A percentile compares a stretch with the other conserved stretches of the same genome.
Evolutionary conservation across 2,797 vertebrate species (phyloP).

Genomic region (Smutsia temminckii): DNA sequence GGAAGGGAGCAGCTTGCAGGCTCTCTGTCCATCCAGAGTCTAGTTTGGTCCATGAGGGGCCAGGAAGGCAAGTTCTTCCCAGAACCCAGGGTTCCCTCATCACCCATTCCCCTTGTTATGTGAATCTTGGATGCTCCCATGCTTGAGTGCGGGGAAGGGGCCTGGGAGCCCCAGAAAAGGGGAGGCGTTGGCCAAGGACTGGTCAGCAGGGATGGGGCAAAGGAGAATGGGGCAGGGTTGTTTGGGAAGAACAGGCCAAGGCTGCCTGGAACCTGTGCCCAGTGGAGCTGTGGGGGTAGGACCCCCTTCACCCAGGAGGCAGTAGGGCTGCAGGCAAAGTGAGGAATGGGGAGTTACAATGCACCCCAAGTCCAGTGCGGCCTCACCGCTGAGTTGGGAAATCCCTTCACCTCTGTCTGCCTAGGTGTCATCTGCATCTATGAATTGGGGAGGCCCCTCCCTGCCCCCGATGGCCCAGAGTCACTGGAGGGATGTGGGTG

Average conservation of each 20-base stretch:
- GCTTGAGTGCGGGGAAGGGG: neutral
- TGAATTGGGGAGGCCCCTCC: neutral
- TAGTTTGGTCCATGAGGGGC: neutral
- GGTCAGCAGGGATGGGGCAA: neutral
- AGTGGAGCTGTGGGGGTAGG: no score
- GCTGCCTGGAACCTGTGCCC: neutral
- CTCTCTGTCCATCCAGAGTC: neutral
- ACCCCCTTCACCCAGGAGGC: accelerated
- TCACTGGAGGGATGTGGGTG: neutral
- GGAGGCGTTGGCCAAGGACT: accelerated
- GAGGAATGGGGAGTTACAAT: accelerated
- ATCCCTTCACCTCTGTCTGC: neutral
- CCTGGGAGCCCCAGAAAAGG: neutral
- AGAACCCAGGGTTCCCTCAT: accelerated
- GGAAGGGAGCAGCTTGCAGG: neutral
- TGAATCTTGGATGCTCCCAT: neutral
- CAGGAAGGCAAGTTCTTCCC: neutral
- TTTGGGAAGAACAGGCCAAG: neutral
- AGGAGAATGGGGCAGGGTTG: neutral
- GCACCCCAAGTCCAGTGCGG: neutral
- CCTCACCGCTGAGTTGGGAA: no score
- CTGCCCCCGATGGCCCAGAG: neutral
- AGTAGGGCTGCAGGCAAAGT: neutral
- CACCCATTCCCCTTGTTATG: no score
- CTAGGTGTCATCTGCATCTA: neutral